Conservation (phyloP, 2,113 vertebrate genomes). For the Ammodytes dubius region DNA sequence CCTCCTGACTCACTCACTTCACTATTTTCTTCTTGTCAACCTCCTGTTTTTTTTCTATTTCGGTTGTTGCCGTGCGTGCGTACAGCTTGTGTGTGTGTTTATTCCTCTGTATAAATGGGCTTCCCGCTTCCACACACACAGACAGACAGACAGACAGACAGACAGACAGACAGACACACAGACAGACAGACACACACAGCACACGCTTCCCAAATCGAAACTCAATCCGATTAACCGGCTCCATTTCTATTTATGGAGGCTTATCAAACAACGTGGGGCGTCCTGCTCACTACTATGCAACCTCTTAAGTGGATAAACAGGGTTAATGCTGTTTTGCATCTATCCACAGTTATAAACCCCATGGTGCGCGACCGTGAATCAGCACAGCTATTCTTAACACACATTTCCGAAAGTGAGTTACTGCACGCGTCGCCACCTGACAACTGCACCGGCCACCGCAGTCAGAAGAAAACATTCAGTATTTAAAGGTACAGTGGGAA, state of each 20-base stretch:
- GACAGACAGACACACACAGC: conserved; percentile 8
- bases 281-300: conserved; percentile 43
- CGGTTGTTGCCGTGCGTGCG: no score
- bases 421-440: neutral
- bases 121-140: neutral
- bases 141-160: neutral
- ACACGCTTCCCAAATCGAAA: conserved; percentile 28
- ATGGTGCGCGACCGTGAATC: conserved; percentile 30
- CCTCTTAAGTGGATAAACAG: conserved; percentile 62
- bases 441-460: neutral
- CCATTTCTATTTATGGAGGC: conserved; percentile 75
- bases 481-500: no score
- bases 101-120: neutral
- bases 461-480: neutral
- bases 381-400: conserved; percentile 25
- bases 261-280: conserved; percentile 59
- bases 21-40: neutral
- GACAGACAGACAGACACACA: no score
- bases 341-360: conserved; percentile 22
- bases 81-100: no score
- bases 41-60: neutral
- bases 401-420: conserved; percentile 9
- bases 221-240: conserved; percentile 62
- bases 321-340: conserved; percentile 54
- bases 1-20: conserved; percentile 20